phyloP scores from a whole-genome alignment of 2,888 invertebrate genomes.

The Hesperia comma region DNA sequence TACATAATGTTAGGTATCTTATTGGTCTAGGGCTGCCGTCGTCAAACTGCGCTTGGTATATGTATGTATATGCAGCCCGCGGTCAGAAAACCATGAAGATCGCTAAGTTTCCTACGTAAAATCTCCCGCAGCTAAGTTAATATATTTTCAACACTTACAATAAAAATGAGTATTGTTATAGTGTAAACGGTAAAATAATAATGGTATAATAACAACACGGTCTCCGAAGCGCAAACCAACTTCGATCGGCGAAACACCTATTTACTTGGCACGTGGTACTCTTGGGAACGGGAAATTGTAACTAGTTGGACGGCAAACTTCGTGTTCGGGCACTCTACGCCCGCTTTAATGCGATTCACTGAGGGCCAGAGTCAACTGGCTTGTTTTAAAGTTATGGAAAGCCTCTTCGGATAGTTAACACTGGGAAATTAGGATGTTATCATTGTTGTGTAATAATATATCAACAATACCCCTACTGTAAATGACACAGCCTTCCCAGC shows the following conservation, averaged over 20 bases:
- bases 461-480: too few relatives aligned
- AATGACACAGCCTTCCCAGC: too few relatives aligned
- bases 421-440: neutral
- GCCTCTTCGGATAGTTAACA: neutral
- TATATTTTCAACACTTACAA: too few relatives aligned
- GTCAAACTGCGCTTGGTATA: too few relatives aligned
- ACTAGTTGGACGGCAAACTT: constrained; percentile 1
- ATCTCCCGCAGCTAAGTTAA: too few relatives aligned
- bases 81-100: too few relatives aligned
- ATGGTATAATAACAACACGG: neutral
- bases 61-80: too few relatives aligned
- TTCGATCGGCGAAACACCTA: constrained; percentile 6
- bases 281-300: constrained; percentile 4
- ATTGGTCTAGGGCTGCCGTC: too few relatives aligned
- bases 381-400: constrained; percentile 4
- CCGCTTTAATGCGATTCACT: constrained; percentile 6
- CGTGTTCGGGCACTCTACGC: neutral
- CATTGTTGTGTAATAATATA: neutral
- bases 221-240: neutral
- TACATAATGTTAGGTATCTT: too few relatives aligned
- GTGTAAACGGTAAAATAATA: neutral
- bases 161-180: too few relatives aligned
- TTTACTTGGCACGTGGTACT: neutral
- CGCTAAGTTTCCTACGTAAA: too few relatives aligned
- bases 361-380: neutral